Evolutionary conservation across 2,113 vertebrate species (phyloP), one percentile per base, ranked within the genome.

Genomic region (Tachysurus vachellii): DNA sequence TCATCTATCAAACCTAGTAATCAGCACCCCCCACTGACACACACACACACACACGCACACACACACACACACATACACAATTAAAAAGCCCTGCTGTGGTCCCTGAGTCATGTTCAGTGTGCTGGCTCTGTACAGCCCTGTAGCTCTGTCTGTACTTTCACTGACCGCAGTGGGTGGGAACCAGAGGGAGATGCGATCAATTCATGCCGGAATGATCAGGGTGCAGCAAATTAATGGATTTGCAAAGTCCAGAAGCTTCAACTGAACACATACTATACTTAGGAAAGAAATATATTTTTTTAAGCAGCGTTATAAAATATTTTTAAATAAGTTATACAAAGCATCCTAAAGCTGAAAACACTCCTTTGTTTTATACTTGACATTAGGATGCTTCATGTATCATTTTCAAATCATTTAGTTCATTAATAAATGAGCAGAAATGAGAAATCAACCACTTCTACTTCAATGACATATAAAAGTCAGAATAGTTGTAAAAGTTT

Each of bases 171-270:
- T 76, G 87, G 82, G 83, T 66, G 77, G 77, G 7, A 82, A 57
- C 81, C 64, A 47, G 61, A 83, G 70, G 59, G 56, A 42, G 4
- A 42, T 71, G 86, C 3, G 64, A 82, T 86, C 12, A 83, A 71
- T 88, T 59, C 23, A 84, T 28, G 26, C 76, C 57, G 85, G 44
- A 80, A 31, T 16, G 47, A 70, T 79, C 76, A 86, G 66, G 80
- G 80, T 71, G 80, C 88, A 85, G 77, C 86, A 31, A 84, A 64
- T 50, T 76, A 36, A 85, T 85, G 36, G 70, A 61, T 23, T 85
- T 42, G 16, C 21, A 76, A 36, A 17, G 68, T 28, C 56, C 86
- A 84, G 11, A 66, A 66, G 23, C 61, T 82, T 82, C 61, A 7
- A 82, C 44, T 50, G 44, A 26, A 7, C 42, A n/a, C 59, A 47